Conservation (phyloP, 2,797 vertebrate species). For the Champsocephalus gunnari region DNA sequence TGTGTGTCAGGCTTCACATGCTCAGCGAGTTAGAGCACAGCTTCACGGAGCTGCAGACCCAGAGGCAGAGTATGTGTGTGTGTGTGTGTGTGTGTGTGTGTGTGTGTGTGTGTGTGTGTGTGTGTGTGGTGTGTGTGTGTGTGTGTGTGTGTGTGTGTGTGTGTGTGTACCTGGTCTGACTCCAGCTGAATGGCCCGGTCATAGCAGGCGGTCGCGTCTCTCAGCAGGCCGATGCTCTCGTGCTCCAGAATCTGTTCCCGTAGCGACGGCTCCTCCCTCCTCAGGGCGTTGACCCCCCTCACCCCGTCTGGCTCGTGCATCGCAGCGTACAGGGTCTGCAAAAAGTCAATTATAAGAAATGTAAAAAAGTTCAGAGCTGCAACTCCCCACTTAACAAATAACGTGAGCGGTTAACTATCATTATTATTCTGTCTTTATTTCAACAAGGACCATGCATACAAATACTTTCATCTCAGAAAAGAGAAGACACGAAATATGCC, state of each 20-base stretch:
- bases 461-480: too few species aligned
- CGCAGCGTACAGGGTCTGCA: conserved; percentile 91
- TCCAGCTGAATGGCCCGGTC: conserved; percentile 97
- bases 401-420: too few species aligned
- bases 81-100: neutral
- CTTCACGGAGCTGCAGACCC: too few species aligned
- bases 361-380: too few species aligned
- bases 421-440: too few species aligned
- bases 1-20: neutral
- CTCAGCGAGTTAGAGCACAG: too few species aligned
- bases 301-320: conserved; percentile 99
- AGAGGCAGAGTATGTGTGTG: too few species aligned
- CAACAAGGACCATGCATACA: too few species aligned
- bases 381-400: too few species aligned
- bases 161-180: conserved; percentile 90
- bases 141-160: neutral
- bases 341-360: conserved; percentile 4
- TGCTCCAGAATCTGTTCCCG: conserved; percentile 98
- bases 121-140: conserved; percentile 16
- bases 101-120: neutral
- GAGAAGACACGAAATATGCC: too few species aligned
- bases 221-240: conserved; percentile 94
- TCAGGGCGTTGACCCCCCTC: conserved; percentile 93
- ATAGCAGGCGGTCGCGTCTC: conserved; percentile 97
- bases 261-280: conserved; percentile 95